Evolutionary conservation across 2,888 invertebrate genomes (phyloP), one percentile per base, ranked within the genome.

Genomic region (Trachelus stipa): DNA sequence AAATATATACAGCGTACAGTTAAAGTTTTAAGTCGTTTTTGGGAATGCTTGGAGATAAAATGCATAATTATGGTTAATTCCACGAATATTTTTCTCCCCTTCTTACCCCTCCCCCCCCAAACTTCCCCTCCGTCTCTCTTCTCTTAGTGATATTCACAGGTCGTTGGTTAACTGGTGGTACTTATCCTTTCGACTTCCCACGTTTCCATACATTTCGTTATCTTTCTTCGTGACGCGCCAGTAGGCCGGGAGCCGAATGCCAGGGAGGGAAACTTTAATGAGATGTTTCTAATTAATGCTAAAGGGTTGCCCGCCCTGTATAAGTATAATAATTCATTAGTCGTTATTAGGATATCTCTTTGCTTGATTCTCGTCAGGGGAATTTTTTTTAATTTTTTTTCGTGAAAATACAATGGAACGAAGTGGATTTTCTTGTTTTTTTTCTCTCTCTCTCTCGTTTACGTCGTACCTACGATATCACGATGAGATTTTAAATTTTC

Each of bases 31-130:
- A 56, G 56, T 23, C 56, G 23, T 56, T 56, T 56, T 56, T 23
- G 56, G 23, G 23, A 56, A 23, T 56, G 23, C 56, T 56, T 23
- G 23, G 68, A 83, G 83, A 83, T 85, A 84, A 85, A 83, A 83
- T 81, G 81, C 83, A 82, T 85, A 85, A 82, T 56, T 56, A 23
- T 56, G 56, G 2, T 9, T 56, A 56, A 56, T 83, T 82, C 80
- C 77, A 73, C 81, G 73, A 75, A 78, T 82, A 79, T 77, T 80
- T 81, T 73, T 78, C 77, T 34, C 76, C 12, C 56, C 6, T 30
- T 11, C 37, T 56, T 56, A 37, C 9, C 73, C 73, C 71, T 79
- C 68, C n/a, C 56, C 11, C 15, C 2, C 30, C n/a, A n/a, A n/a
- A n/a, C n/a, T n/a, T 0, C 30, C 68, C 75, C 74, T 76, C 34